phyloP scores from a whole-genome alignment of 2,888 invertebrate genomes.

The Eilema depressum region DNA sequence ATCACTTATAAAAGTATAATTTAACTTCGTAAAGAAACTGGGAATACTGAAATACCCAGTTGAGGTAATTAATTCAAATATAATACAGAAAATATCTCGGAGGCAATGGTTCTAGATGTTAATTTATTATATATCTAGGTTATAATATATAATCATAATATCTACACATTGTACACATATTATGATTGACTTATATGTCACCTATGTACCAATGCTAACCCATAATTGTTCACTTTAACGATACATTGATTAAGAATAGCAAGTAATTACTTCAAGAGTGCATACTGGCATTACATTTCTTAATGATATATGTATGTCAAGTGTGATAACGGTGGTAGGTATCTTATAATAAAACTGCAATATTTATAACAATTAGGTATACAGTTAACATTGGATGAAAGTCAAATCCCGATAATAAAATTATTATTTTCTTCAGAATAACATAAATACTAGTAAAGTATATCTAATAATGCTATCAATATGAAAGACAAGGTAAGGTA shows the following conservation, averaged over 20 bases:
- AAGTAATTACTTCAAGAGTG: constrained; percentile 12
- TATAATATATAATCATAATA: not conserved
- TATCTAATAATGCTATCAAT: not conserved
- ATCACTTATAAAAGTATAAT: no score
- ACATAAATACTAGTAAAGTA: not conserved
- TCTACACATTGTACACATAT: not conserved
- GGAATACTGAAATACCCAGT: not conserved
- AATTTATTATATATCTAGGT: no score
- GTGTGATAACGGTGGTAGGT: constrained; percentile 25
- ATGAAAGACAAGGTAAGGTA: constrained; percentile 24
- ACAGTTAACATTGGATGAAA: constrained; percentile 40
- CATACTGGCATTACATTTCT: constrained; percentile 19
- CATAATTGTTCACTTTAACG: not conserved
- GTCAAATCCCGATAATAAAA: constrained; percentile 23
- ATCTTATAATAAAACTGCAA: constrained; percentile 28
- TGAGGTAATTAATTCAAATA: not conserved
- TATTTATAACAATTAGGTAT: constrained; percentile 31
- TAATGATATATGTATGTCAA: constrained; percentile 29
- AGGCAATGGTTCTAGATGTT: not conserved
- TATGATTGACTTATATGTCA: not conserved
- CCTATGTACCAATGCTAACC: not conserved
- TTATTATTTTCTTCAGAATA: not conserved
- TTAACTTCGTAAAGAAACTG: not conserved
- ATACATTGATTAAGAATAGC: constrained; percentile 12
- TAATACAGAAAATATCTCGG: not conserved